phyloP scores from a whole-genome alignment of 1,140 invertebrate species.

The Conopomorpha cramerella region DNA sequence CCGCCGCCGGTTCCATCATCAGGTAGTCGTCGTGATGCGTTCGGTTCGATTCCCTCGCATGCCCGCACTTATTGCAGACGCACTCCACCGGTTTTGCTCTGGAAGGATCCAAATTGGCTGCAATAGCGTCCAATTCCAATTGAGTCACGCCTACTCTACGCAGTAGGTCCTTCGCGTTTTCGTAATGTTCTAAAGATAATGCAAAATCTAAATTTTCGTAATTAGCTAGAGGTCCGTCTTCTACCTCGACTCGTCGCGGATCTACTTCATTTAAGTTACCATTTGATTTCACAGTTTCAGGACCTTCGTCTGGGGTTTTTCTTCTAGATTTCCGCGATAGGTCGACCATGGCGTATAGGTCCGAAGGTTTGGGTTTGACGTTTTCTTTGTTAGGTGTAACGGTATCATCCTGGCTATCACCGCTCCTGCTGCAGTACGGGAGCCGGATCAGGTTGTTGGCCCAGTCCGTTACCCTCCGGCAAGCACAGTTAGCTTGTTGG shows the following conservation, averaged over 20 bases:
- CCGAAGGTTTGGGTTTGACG: constrained; percentile 38
- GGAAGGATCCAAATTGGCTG: constrained; percentile 36
- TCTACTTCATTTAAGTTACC: constrained; percentile 4
- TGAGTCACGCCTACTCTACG: constrained; percentile 47
- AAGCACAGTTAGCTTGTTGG: constrained; percentile 59
- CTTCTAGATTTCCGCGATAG: constrained; percentile 66
- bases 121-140: constrained; percentile 36
- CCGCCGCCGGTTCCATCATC: constrained; percentile 66
- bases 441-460: constrained; percentile 65
- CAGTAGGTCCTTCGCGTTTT: constrained; percentile 68
- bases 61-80: constrained; percentile 69
- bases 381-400: constrained; percentile 59
- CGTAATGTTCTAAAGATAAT: constrained; percentile 69
- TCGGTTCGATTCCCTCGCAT: constrained; percentile 46
- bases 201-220: constrained; percentile 74
- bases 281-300: constrained; percentile 3
- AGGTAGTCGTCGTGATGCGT: constrained; percentile 63
- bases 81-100: constrained; percentile 16
- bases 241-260: constrained; percentile 16
- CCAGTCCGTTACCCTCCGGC: constrained; percentile 69
- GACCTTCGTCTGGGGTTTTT: constrained; percentile 15
- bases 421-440: constrained; percentile 62
- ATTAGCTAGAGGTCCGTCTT: constrained; percentile 44
- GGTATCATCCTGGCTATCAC: constrained; percentile 41
- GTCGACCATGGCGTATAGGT: constrained; percentile 76